phyloP scores from a whole-genome alignment of 2,797 vertebrate species.

The Oryzias sinensis region DNA sequence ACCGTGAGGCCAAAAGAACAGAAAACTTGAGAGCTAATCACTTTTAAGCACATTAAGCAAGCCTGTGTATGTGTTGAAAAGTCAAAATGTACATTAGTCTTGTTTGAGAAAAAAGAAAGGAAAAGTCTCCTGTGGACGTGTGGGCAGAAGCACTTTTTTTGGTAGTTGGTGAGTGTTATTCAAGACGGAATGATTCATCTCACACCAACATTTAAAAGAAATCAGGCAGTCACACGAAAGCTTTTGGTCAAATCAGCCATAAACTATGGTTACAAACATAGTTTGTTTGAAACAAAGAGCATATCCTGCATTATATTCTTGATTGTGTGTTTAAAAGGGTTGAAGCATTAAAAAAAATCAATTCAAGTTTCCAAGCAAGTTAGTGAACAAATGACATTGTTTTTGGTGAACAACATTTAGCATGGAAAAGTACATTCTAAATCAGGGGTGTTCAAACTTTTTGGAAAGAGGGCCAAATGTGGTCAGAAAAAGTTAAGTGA shows the following conservation, averaged over 20 bases:
- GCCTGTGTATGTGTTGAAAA: constrained; percentile 23
- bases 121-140: constrained; percentile 23
- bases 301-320: no score
- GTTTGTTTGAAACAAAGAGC: no score
- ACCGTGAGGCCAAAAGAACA: constrained; percentile 20
- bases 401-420: no score
- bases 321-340: no score
- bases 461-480: no score
- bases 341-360: no score
- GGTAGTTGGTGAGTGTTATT: constrained; percentile 37
- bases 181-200: constrained; percentile 40
- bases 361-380: no score
- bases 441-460: no score
- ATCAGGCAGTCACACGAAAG: constrained; percentile 12
- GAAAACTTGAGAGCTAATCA: constrained; percentile 39
- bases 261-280: not conserved
- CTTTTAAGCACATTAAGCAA: constrained; percentile 37
- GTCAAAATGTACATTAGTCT: constrained; percentile 26
- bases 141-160: constrained; percentile 27
- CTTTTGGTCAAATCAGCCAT: constrained; percentile 20
- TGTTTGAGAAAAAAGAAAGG: constrained; percentile 22
- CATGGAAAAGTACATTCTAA: no score
- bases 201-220: constrained; percentile 26
- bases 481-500: no score
- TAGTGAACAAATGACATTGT: no score